These are phyloP conservation scores for Apostichopus japonicus DNA, from an alignment of 35 echinoderm and acorn worm genomes.

Conservation along the genomic window DNA sequence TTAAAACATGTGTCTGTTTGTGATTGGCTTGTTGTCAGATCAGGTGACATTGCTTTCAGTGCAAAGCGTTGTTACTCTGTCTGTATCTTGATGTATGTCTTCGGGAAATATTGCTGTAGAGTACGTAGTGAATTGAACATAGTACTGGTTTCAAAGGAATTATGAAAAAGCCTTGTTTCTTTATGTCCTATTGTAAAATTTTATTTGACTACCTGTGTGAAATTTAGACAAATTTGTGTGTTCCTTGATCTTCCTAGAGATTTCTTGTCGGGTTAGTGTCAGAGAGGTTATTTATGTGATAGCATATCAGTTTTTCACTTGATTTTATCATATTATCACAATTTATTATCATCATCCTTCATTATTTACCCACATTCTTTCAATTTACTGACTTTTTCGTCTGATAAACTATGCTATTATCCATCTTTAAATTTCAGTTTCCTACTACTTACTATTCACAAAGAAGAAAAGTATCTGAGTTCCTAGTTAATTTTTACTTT, in stretches of 20 bases:
- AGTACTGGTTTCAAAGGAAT: not conserved
- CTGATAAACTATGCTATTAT: not conserved
- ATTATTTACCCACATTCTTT: not conserved
- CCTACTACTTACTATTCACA: too few species aligned
- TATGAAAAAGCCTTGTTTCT: not conserved
- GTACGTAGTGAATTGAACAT: not conserved
- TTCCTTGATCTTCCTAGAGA: not conserved
- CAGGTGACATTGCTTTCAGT: too few species aligned
- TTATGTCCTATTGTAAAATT: not conserved
- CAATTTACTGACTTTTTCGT: not conserved
- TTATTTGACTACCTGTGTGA: not conserved
- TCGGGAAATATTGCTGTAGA: not conserved
- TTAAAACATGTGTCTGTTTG: too few species aligned
- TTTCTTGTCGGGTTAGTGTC: not conserved
- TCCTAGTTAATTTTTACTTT: too few species aligned
- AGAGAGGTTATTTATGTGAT: not conserved
- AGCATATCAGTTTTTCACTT: not conserved
- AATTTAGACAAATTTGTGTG: not conserved
- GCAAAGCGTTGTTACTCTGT: not conserved
- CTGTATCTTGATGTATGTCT: not conserved
- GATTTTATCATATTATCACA: constrained; percentile 1
- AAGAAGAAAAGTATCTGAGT: too few species aligned
- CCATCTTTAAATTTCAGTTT: not conserved
- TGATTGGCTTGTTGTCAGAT: too few species aligned
- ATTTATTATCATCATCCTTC: not conserved